Percentiles rank a stretch among this genome's conserved stretches.
phyloP scores from a whole-genome alignment of 1,140 invertebrate genomes.

The Bacillus rossius region DNA sequence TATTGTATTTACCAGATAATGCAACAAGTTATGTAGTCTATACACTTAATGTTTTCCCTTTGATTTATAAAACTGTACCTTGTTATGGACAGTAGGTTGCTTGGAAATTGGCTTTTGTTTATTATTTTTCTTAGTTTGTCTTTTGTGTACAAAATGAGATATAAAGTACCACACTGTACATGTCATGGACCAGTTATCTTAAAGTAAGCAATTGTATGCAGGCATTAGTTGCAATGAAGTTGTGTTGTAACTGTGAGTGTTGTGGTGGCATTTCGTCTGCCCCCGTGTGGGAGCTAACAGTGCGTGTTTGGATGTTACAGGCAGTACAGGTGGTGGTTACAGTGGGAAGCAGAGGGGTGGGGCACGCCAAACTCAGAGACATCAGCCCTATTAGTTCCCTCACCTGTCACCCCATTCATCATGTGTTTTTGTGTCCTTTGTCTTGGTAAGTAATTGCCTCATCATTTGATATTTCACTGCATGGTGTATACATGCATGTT shows the following conservation, averaged over 20 bases:
- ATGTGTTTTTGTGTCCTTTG: constrained; percentile 23
- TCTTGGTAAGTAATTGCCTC: constrained; percentile 21
- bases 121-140: no score
- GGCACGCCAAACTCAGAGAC: constrained; percentile 65
- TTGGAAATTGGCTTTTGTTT: no score
- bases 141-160: no score
- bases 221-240: no score
- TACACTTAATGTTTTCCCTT: no score
- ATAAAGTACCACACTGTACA: no score
- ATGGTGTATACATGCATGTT: not conserved
- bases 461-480: not conserved
- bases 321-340: constrained; percentile 43
- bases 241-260: not conserved
- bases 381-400: constrained; percentile 63
- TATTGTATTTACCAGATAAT: no score
- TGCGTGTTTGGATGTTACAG: constrained; percentile 30
- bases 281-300: constrained; percentile 17
- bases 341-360: constrained; percentile 59
- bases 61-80: no score
- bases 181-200: no score
- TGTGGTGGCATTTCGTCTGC: not conserved
- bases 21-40: no score
- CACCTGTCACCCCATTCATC: constrained; percentile 8
- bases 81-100: no score
- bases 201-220: no score